Conservation (phyloP, 2,113 vertebrate genomes). For the Otus sunia region DNA sequence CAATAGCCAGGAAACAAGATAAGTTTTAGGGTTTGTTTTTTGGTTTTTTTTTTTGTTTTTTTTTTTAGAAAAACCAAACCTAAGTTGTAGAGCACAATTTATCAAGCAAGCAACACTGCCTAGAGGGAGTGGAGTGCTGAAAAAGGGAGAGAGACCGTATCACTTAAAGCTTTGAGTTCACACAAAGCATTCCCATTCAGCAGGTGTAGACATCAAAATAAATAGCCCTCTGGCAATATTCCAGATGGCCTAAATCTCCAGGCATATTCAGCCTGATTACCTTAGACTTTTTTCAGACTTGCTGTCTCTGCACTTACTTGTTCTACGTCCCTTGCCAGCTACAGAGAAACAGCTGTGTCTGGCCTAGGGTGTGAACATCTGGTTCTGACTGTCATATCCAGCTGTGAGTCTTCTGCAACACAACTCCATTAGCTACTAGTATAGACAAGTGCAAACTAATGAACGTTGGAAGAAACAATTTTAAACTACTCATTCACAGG, state of each 20-base stretch:
- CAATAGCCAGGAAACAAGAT: not conserved
- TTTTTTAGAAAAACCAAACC: not conserved
- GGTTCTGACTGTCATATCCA: conserved; percentile 40
- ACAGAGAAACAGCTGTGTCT: conserved; percentile 46
- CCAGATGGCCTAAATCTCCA: conserved; percentile 60
- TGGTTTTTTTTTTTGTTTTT: not conserved
- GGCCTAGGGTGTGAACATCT: conserved; percentile 60
- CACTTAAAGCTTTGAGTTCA: conserved; percentile 33
- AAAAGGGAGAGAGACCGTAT: conserved; percentile 5
- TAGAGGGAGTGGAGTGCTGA: not conserved
- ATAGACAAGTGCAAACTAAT: conserved; percentile 37
- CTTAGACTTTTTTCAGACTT: conserved; percentile 45
- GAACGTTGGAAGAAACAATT: not conserved
- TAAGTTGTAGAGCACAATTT: not conserved
- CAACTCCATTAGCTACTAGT: conserved; percentile 34
- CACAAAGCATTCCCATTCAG: conserved; percentile 57
- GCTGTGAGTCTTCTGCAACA: conserved; percentile 57
- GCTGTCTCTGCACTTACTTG: conserved; percentile 58
- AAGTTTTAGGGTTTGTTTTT: not conserved
- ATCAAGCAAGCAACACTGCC: conserved; percentile 7
- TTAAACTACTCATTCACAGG: not conserved
- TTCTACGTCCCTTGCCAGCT: conserved; percentile 57
- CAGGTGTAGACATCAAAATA: conserved; percentile 63
- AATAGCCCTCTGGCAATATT: conserved; percentile 46
- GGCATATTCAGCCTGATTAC: conserved; percentile 64